Evolutionary conservation across 2,113 vertebrate genomes (phyloP), one percentile per base, ranked within the genome.

Genomic region (Ceuthmochares aereus): DNA sequence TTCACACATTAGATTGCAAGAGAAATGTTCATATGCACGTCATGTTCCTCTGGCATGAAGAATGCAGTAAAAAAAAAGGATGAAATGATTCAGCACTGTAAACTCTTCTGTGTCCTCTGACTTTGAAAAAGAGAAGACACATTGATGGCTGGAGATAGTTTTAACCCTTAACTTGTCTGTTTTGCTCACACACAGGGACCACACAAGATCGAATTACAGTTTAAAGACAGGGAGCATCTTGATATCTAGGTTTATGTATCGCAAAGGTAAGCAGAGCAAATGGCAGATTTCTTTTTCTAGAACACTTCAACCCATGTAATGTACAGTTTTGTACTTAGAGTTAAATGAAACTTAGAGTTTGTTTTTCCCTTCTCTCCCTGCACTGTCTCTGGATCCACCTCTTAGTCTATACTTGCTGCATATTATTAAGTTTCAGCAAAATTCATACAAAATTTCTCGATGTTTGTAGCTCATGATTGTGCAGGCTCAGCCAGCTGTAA

Each of bases 341-440:
- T 8, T 55, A 60, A 87, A 30, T 8, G 86, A 67, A 87, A 10
- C 17, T 12, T 43, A 40, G 10, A 40, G 3, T 75, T n/a, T 68
- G 9, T 27, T 20, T 36, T 73, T 4, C 2, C 2, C 6, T 4
- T 3, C 7, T 8, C 13, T 6, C 11, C 2, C 47, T 13, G 15
- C 26, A 29, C 52, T 27, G 27, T 7, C 1, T 19, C 12, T 6
- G 2, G 10, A 36, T 68, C 21, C 10, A 37, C 32, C 34, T 76
- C 56, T 75, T 54, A 59, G 34, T 92, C 76, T 90, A 37, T 21
- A 80, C 4, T 40, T 37, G 43, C 42, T 70, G 34, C 47, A 45
- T 73, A 83, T 94, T 91, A 87, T 75, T 89, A 80, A 37, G 19
- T 68, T 81, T 89, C 94, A 96, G 88, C 69, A 96, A 92, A 87